Evolutionary conservation across 2,797 vertebrate species (phyloP).

Genomic region (Chrysocyon brachyurus): DNA sequence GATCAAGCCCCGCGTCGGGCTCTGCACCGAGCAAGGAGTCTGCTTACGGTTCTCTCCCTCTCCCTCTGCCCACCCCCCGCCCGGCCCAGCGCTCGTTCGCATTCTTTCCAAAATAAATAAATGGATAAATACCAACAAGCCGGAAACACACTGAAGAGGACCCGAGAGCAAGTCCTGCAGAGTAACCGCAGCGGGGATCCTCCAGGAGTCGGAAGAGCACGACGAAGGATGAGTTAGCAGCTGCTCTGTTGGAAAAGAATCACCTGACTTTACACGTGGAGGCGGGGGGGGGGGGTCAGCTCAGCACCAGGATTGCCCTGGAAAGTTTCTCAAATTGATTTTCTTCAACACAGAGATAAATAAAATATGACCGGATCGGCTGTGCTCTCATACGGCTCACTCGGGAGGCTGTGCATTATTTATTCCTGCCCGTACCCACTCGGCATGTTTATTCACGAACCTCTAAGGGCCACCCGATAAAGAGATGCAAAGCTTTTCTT

Average conservation of each 20-base stretch:
- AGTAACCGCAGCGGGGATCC: not conserved
- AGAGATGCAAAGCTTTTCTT: slow-evolving; percentile 36
- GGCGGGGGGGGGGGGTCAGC: not conserved
- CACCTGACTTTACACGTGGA: not conserved
- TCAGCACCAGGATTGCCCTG: not conserved
- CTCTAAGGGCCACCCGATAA: slow-evolving; percentile 61
- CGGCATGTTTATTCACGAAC: slow-evolving; percentile 47
- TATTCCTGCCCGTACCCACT: slow-evolving; percentile 41
- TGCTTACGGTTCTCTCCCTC: not conserved
- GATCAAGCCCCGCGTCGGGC: not conserved
- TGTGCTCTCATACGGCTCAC: slow-evolving; percentile 29
- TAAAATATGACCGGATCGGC: slow-evolving; percentile 73
- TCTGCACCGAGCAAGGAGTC: not conserved
- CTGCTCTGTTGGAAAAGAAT: not conserved
- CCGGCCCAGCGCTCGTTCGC: no score
- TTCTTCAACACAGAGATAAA: slow-evolving; percentile 74
- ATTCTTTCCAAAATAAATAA: not conserved
- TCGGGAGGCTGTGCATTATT: slow-evolving; percentile 78
- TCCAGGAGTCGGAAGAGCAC: not conserved
- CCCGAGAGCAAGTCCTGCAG: not conserved
- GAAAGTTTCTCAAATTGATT: slow-evolving; percentile 67
- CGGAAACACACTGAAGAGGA: not conserved
- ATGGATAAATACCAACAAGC: not conserved
- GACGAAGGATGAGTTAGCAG: not conserved
- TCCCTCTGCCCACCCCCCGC: not conserved